Conservation (phyloP, 2,888 invertebrate species). For the Drosophila eohydei region DNA sequence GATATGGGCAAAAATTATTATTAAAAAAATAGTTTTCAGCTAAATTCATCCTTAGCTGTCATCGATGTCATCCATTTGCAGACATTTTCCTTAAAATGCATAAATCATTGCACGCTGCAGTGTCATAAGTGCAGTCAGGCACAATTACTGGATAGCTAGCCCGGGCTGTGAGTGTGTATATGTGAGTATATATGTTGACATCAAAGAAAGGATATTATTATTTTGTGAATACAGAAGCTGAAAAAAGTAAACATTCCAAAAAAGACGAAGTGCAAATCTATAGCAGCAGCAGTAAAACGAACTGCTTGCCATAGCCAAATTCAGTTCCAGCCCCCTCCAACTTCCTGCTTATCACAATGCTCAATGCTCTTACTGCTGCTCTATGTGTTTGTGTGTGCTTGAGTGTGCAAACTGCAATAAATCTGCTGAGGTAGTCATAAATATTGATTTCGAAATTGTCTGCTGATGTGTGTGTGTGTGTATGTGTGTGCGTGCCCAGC, state of each 20-base stretch:
- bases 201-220: constrained; percentile 74
- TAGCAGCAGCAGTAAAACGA: constrained; percentile 38
- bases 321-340: neutral
- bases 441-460: constrained; percentile 78
- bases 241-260: constrained; percentile 34
- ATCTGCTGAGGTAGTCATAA: constrained; percentile 76
- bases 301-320: constrained; percentile 20
- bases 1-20: constrained; percentile 15
- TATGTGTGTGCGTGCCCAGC: constrained; percentile 11
- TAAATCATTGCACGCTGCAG: constrained; percentile 74
- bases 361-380: constrained; percentile 12
- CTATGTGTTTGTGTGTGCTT: constrained; percentile 1
- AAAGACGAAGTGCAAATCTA: constrained; percentile 67
- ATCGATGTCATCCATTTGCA: constrained; percentile 52
- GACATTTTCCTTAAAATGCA: constrained; percentile 72
- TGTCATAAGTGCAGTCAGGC: constrained; percentile 67
- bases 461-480: constrained; percentile 36
- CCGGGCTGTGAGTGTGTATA: constrained; percentile 8
- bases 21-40: constrained; percentile 37
- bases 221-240: constrained; percentile 64
- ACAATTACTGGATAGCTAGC: constrained; percentile 24
- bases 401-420: constrained; percentile 64
- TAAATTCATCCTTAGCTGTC: constrained; percentile 24
- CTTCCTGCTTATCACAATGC: neutral
- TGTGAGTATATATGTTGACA: constrained; percentile 39